Base-by-base conservation (phyloP, 1,140 invertebrate species). In the Drosophila sproati region DNA sequence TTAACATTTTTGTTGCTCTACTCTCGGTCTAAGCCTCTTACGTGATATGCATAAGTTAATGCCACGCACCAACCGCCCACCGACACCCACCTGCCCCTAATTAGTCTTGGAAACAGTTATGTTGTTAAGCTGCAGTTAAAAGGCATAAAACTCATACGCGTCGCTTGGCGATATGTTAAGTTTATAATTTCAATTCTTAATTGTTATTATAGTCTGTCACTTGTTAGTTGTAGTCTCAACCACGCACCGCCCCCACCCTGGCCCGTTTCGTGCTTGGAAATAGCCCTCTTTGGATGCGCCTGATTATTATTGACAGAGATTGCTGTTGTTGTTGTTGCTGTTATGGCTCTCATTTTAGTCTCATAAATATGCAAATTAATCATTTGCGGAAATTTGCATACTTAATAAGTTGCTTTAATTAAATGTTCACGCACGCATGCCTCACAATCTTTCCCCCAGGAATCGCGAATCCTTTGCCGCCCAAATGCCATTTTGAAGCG, bases 291-390 rank as follows among this genome's bases (percentile, higher is more conserved):
- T 5, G 68, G 43, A 57, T 71, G 39, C 45, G 78, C 67, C 83
- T 87, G 79, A 86, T 86, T 82, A 86, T 82, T 88, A 86, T 86
- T 86, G 82, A 86, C 82, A 68, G 63, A 68, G 63, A 67, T 73
- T 76, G 52, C 62, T 57, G 54, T 55, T 64, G 66, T 73, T 63
- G 43, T 77, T 77, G 73, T 50, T 78, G 79, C 56, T 78, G 71
- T 78, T 77, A 73, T 79, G 59, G 61, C 76, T 88, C 85, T 87
- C 85, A 88, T 87, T 82, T 88, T 89, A 88, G 85, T 89, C 85
- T 88, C 85, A 88, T 88, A 88, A 88, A 88, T 88, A 88, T 88
- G 85, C 81, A 88, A 88, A 88, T 88, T 88, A 88, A 88, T 88
- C 85, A 88, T 88, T 88, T 88, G 85, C 86, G 85, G 78, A 88